These are phyloP conservation scores for Pachycephala philippinensis DNA, from an alignment of 2,113 vertebrate genomes.

Conservation along the genomic window DNA sequence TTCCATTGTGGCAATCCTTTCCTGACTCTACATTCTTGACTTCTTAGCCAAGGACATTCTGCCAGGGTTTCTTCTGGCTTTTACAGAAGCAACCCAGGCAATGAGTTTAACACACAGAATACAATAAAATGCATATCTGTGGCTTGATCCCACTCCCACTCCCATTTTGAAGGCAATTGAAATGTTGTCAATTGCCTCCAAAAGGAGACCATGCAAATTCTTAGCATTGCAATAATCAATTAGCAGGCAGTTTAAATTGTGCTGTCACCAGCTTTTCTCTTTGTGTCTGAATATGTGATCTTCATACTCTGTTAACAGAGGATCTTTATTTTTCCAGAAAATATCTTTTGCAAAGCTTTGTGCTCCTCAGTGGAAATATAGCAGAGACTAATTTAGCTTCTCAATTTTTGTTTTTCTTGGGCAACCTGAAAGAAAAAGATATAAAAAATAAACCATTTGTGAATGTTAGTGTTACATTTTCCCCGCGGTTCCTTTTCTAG, in stretches of 20 bases:
- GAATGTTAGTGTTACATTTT: neutral
- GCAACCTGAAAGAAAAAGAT: neutral
- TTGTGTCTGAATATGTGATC: neutral
- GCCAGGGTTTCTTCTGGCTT: conserved; percentile 1
- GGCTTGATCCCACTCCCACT: neutral
- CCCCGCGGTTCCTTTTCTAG: neutral
- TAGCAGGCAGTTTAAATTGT: neutral
- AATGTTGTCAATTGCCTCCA: neutral
- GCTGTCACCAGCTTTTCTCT: neutral
- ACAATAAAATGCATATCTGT: neutral
- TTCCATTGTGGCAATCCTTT: conserved; percentile 10
- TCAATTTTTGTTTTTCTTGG: conserved; percentile 29
- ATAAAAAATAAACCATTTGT: neutral
- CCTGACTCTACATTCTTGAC: neutral
- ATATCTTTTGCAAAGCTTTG: neutral
- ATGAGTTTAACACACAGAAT: neutral
- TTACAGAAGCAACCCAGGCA: neutral
- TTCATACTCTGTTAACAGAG: neutral
- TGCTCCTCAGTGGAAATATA: neutral
- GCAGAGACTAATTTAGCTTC: neutral
- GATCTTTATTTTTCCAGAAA: neutral
- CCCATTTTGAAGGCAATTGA: no score
- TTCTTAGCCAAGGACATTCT: conserved; percentile 1
- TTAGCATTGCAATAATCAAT: neutral
- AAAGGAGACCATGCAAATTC: neutral